Base-by-base conservation (phyloP, 2,888 invertebrate genomes). In the Spilosoma lubricipeda region DNA sequence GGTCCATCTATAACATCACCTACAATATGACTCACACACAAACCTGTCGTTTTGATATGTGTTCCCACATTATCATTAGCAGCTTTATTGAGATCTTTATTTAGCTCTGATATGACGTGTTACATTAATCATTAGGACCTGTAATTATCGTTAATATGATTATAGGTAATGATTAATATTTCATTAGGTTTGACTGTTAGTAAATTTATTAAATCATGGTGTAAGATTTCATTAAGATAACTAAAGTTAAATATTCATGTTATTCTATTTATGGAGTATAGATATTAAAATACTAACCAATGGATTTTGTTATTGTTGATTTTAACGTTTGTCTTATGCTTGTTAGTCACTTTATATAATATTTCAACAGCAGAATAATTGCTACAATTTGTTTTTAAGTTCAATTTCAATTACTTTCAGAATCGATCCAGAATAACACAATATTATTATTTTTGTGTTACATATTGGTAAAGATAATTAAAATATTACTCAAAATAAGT, bases 11-110 rank as follows among this genome's bases (percentile, higher is more conserved):
- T 68, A 71, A 63, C 27, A 45, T 72, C 15, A 48, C n/a, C 56
- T 45, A 2, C 63, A 30, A 27, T 64, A 71, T 71, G 63, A 42
- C 15, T 70, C 9, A 45, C 27, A 18, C 59, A 36, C 23, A 70
- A 23, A 48, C 23, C 72, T 71, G 71, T 64, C 68, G 13, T 56
- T 23, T 23, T 75, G 64, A 75, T 68, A 64, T 56, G 71, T 69
- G 68, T 27, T 27, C 67, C 56, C 20, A 72, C 75, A 72, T 72
- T 70, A 70, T 68, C 75, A 65, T 75, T 69, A 68, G 68, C 56
- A 45, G 27, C 65, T 69, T 45, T 71, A 75, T 72, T 69, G 59
- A 15, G 30, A 63, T 67, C 64, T 71, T 65, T 65, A 71, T 74
- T 27, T 11, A 18, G 36, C 56, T 33, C 39, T 68, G 52, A 64